Conservation (phyloP, 2,797 vertebrate species). For the Botia kubotai region DNA sequence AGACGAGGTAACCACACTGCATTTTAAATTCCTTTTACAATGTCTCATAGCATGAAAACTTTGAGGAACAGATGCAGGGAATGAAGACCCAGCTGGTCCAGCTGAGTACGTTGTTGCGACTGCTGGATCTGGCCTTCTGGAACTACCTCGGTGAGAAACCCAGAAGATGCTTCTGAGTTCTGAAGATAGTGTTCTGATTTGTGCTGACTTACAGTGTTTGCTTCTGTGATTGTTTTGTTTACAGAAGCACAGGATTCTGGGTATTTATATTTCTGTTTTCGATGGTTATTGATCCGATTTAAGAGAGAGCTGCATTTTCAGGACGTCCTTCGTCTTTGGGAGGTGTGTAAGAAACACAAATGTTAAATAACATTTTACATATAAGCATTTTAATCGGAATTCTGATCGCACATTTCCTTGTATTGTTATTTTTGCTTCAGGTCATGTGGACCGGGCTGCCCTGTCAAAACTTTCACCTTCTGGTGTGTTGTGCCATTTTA, state of each 20-base stretch:
- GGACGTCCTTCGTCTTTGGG: slow-evolving; percentile 93
- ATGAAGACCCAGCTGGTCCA: slow-evolving; percentile 97
- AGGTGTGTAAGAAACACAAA: slow-evolving; percentile 78
- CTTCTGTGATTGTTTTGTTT: slow-evolving; percentile 8
- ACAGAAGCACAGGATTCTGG: slow-evolving; percentile 97
- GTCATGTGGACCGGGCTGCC: slow-evolving; percentile 96
- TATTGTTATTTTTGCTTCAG: slow-evolving; percentile 65
- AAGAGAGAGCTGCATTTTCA: slow-evolving; percentile 96
- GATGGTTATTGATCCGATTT: slow-evolving; percentile 95
- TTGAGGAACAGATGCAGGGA: slow-evolving; percentile 98
- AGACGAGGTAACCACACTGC: background rate
- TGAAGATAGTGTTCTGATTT: background rate
- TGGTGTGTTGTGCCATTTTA: slow-evolving; percentile 94
- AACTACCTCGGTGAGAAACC: slow-evolving; percentile 88
- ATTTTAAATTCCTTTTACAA: background rate
- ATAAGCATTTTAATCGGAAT: background rate
- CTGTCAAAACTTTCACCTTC: slow-evolving; percentile 96
- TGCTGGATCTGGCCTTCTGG: slow-evolving; percentile 93
- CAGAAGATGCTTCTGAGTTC: background rate
- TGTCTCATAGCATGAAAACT: slow-evolving; percentile 89
- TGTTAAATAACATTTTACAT: too few relatives aligned
- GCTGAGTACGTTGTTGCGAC: slow-evolving; percentile 89
- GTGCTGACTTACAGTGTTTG: background rate
- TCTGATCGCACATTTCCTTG: background rate
- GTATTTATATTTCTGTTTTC: slow-evolving; percentile 97